Evolutionary conservation across 2,888 invertebrate species (phyloP).

Genomic region (Willowsia nigromaculata): DNA sequence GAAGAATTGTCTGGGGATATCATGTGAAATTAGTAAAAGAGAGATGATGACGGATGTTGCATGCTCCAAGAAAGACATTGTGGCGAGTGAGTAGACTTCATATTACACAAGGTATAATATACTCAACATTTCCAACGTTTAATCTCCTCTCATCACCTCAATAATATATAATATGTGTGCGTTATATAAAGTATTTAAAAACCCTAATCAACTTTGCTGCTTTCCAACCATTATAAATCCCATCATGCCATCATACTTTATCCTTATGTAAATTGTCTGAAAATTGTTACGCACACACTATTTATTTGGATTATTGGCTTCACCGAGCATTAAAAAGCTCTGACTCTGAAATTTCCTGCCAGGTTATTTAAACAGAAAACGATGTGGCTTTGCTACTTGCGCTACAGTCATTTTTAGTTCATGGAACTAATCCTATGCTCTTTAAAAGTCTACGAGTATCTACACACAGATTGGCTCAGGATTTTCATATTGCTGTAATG

Average conservation of each 20-base stretch:
- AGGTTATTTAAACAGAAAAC: conserved; percentile 57
- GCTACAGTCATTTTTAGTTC: background rate
- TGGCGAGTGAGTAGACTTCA: conserved; percentile 56
- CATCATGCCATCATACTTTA: conserved; percentile 24
- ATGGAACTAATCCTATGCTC: background rate
- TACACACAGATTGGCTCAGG: background rate
- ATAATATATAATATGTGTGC: background rate
- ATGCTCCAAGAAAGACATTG: conserved; percentile 34
- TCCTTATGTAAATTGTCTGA: conserved; percentile 56
- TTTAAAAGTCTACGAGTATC: background rate
- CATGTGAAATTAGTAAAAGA: background rate
- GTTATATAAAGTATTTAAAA: background rate
- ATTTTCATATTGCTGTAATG: background rate
- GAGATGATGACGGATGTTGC: conserved; percentile 23
- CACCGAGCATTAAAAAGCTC: conserved; percentile 59
- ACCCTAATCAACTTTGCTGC: background rate
- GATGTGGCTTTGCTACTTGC: conserved; percentile 49
- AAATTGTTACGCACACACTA: conserved; percentile 61
- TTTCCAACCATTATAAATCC: background rate
- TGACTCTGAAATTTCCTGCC: conserved; percentile 63
- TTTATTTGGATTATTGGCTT: conserved; percentile 71
- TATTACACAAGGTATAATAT: background rate
- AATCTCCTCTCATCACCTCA: background rate
- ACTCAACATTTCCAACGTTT: background rate
- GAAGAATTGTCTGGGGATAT: conserved; percentile 56